Conservation (phyloP, 2,797 vertebrate genomes). For the Rhinella marina region DNA sequence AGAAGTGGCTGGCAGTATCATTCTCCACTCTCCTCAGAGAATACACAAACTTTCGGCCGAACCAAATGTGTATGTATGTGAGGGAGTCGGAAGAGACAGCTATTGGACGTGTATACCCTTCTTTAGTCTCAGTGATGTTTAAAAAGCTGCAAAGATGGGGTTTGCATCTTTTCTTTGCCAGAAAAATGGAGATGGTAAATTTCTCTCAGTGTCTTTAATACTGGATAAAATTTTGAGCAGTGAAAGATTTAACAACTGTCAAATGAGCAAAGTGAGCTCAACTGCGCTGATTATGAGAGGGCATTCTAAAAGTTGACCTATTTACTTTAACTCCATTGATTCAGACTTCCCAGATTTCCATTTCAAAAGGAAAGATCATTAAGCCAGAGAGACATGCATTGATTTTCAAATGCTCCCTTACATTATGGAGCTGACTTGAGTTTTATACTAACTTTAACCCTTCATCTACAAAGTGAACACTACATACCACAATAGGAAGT, state of each 20-base stretch:
- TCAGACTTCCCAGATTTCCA: conserved; percentile 67
- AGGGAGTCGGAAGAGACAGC: no score
- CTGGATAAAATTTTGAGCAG: not conserved
- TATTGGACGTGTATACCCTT: no score
- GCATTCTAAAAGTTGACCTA: conserved; percentile 57
- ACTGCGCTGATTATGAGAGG: conserved; percentile 67
- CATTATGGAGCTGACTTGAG: conserved; percentile 64
- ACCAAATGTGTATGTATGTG: no score
- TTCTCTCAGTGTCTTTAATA: not conserved
- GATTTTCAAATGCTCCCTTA: conserved; percentile 71
- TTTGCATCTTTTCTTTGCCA: no score
- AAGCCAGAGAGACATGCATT: conserved; percentile 67
- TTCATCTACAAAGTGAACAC: conserved; percentile 69
- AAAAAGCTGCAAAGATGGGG: no score
- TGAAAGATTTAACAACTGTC: conserved; percentile 19
- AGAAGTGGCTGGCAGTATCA: no score
- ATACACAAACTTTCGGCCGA: no score
- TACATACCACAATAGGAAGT: not conserved
- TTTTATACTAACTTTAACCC: conserved; percentile 71
- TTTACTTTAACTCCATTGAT: conserved; percentile 68
- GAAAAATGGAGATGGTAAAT: no score
- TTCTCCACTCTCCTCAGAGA: no score
- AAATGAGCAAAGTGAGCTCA: conserved; percentile 48
- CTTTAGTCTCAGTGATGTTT: no score
- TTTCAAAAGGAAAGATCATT: conserved; percentile 74